phyloP scores from a whole-genome alignment of 1,140 invertebrate species.

The Leucophenga varia region DNA sequence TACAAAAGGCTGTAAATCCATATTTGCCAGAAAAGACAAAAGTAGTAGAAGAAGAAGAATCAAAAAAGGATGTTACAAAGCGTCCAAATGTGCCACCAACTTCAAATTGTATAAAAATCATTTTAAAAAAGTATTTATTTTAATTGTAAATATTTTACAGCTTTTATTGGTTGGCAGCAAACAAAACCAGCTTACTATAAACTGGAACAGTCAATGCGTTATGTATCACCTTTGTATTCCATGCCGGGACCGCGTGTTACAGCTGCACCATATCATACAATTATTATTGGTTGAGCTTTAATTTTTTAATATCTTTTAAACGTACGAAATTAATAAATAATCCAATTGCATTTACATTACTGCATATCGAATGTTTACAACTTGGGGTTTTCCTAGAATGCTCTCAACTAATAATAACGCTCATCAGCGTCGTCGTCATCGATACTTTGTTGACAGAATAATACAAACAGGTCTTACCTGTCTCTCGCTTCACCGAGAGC shows the following conservation, averaged over 20 bases:
- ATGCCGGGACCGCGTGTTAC: constrained; percentile 46
- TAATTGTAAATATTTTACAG: constrained; percentile 16
- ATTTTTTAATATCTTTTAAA: no score
- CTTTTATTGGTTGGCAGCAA: constrained; percentile 30
- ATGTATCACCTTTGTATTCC: constrained; percentile 36
- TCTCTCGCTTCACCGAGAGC: no score
- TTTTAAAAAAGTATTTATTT: not conserved
- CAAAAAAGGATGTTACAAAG: not conserved
- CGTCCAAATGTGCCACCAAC: constrained; percentile 27
- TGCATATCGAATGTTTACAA: no score
- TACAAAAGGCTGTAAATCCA: constrained; percentile 36
- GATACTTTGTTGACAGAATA: no score
- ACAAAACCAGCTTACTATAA: constrained; percentile 21
- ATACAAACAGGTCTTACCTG: no score
- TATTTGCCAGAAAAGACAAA: constrained; percentile 1
- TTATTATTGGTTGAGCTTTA: constrained; percentile 47
- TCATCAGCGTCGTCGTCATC: no score
- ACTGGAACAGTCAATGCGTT: constrained; percentile 47
- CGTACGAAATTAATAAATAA: no score
- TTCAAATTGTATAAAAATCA: constrained; percentile 44
- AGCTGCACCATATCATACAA: constrained; percentile 35
- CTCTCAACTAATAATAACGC: no score
- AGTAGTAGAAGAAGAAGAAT: not conserved
- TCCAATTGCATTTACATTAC: no score
- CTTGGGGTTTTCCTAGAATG: no score